phyloP scores from a whole-genome alignment of 2,113 vertebrate species.

The Microcebus ravelobensis region DNA sequence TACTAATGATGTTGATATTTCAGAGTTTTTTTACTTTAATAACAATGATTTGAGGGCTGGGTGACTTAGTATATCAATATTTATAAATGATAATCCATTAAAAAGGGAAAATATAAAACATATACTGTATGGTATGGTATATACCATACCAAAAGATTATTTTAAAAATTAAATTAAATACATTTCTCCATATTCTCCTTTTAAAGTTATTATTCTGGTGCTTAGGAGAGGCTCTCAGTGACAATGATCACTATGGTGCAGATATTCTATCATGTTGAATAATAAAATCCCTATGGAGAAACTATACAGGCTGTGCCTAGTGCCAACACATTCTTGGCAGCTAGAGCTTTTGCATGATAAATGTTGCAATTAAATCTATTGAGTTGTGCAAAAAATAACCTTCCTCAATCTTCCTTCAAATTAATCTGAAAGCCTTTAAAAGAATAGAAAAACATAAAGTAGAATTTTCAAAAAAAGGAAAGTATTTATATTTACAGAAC shows the following conservation, averaged over 20 bases:
- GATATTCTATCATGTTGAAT: conserved; percentile 61
- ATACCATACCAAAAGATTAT: conserved; percentile 12
- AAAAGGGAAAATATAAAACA: conserved; percentile 30
- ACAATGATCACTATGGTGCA: conserved; percentile 65
- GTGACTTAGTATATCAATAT: conserved; percentile 14
- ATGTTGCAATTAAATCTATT: conserved; percentile 78
- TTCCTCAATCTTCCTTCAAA: conserved; percentile 52
- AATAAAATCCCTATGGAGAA: conserved; percentile 74
- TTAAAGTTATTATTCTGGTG: conserved; percentile 56
- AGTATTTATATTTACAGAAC: background rate
- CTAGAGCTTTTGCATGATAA: conserved; percentile 76
- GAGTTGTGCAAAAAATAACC: conserved; percentile 68
- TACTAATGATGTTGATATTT: background rate
- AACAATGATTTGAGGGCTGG: conserved; percentile 44
- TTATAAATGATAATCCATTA: conserved; percentile 56
- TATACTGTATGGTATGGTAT: background rate
- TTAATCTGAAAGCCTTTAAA: conserved; percentile 52
- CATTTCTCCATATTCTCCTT: conserved; percentile 47
- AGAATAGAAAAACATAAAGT: conserved; percentile 47
- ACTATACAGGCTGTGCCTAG: conserved; percentile 48
- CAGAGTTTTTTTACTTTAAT: conserved; percentile 40
- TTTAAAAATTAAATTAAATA: conserved; percentile 47
- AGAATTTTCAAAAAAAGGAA: background rate
- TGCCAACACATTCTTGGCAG: conserved; percentile 66
- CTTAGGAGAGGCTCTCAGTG: conserved; percentile 54